phyloP scores from a whole-genome alignment of 2,113 vertebrate species.

The Ginglymostoma cirratum region DNA sequence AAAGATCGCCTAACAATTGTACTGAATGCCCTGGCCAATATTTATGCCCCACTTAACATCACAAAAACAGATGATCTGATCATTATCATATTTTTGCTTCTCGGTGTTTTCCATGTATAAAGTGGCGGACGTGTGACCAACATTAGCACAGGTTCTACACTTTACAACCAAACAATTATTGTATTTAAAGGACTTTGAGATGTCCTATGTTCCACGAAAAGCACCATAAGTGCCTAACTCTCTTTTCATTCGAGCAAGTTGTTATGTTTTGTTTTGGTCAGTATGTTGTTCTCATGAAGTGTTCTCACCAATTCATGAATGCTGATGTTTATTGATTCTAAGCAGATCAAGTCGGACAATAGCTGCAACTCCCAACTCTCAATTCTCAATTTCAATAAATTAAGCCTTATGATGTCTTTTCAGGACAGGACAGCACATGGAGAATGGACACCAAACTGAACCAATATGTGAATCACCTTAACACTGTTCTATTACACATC shows the following conservation, averaged over 20 bases:
- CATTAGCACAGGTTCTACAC: no score
- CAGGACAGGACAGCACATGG: no score
- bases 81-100: neutral
- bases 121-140: neutral
- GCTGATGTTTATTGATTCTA: neutral
- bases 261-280: neutral
- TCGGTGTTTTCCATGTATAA: neutral
- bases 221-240: neutral
- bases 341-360: neutral
- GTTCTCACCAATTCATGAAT: neutral
- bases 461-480: no score
- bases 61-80: neutral
- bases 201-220: neutral
- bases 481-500: no score
- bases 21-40: neutral
- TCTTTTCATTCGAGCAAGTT: neutral
- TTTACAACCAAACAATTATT: no score
- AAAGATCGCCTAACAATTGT: neutral
- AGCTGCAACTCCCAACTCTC: neutral
- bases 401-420: neutral
- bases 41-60: neutral
- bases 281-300: neutral
- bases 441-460: no score
- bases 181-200: neutral
- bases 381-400: neutral